Conservation (phyloP, 1,140 invertebrate species). For the Neotoxoptera formosana region DNA sequence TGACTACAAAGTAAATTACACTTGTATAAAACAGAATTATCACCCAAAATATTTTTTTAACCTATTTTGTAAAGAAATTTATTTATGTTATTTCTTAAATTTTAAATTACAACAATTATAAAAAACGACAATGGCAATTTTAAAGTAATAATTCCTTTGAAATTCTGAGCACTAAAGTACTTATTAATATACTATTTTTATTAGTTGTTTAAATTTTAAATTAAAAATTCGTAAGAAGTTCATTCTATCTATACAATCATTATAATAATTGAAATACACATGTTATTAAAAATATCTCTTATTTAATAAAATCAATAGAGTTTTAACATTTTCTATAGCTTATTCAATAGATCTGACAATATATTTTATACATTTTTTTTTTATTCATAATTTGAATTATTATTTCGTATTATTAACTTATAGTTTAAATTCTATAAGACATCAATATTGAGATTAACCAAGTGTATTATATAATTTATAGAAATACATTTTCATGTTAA, state of each 20-base stretch:
- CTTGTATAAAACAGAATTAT: background rate
- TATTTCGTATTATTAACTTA: background rate
- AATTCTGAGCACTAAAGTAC: background rate
- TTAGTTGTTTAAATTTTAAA: background rate
- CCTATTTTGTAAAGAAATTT: slow-evolving; percentile 1
- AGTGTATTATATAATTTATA: background rate
- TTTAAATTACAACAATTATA: background rate
- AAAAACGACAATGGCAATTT: background rate
- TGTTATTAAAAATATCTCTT: slow-evolving; percentile 2
- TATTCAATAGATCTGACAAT: background rate
- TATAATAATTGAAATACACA: background rate
- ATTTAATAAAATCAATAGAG: background rate
- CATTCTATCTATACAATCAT: background rate
- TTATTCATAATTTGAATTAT: background rate
- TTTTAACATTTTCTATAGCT: background rate
- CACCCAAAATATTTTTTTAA: slow-evolving; percentile 25
- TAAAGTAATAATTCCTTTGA: background rate
- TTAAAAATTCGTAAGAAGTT: background rate
- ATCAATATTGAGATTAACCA: background rate
- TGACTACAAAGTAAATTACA: background rate
- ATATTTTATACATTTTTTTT: background rate
- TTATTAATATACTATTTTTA: background rate
- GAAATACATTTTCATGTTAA: background rate
- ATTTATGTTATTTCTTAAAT: slow-evolving; percentile 1
- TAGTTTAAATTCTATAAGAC: background rate